Evolutionary conservation across 30 jellyfish, hydroid and myxozoan species (phyloP), one percentile per base, ranked within the genome.

Genomic region (Nemopilema nomurai): DNA sequence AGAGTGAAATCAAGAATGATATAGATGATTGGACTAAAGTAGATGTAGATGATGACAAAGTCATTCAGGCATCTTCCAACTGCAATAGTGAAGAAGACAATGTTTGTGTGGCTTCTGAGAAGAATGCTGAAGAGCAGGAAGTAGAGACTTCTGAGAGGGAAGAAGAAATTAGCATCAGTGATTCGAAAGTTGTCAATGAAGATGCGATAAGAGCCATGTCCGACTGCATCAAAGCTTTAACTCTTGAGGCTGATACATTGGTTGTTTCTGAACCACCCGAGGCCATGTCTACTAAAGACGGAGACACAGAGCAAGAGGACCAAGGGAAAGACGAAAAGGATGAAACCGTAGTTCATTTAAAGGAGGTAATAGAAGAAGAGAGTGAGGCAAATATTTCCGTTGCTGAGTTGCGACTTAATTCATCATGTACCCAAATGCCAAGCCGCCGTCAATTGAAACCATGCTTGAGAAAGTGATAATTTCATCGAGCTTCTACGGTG

Each of bases 371-470:
- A 21, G 76, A 67, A 23, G 76, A 67, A 67, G 76, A 67, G 9
- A 24, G 23, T 29, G 78, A 77, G 19, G 62, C 25, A 1, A 77
- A 62, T 31, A 17, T 77, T 17, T 66, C 76, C 50, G 69, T 77
- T 16, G 32, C 87, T 3, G 87, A 77, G 31, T 27, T 77, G 18
- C 53, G 79, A 28, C 64, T 28, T 8, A 66, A 62, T 21, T 77
- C 87, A 22, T 69, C 19, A 16, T 62, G 24, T 7, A 1, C 18
- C 51, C 26, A 18, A 21, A 20, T 30, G 87, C 53, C 18, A 77
- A 66, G 21, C 77, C 87, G 0, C 87, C 87, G 0, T 26, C 78
- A 63, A 77, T 77, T 23, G 87, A 77, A 41, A 77, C 87, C 22
- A 49, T 77, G 51, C 23, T 77, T 0, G 87, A 66, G 33, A 77